A percentile compares a stretch with the other conserved stretches of the same genome.
phyloP scores from a whole-genome alignment of 2,888 invertebrate genomes.

The Amphipyra tragopoginis region DNA sequence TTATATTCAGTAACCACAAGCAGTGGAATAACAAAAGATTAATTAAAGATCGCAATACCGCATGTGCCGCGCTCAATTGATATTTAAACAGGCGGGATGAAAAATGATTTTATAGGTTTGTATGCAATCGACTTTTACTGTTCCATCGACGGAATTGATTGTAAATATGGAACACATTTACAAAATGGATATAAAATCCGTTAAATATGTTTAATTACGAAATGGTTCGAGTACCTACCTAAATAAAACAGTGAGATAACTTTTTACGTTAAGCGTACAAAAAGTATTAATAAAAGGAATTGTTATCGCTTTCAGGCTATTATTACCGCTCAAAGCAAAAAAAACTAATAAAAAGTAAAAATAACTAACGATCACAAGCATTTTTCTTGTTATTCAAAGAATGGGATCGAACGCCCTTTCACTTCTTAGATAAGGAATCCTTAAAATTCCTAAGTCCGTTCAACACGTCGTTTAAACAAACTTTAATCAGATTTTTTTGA shows the following conservation, averaged over 20 bases:
- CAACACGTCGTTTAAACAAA: constrained; percentile 4
- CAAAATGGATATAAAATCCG: neutral
- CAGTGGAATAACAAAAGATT: constrained; percentile 3
- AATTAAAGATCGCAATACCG: constrained; percentile 10
- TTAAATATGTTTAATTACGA: too few species aligned
- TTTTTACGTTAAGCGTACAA: too few species aligned
- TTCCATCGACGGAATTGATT: too few species aligned
- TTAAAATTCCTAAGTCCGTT: constrained; percentile 6
- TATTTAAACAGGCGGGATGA: neutral
- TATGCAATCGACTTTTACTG: too few species aligned
- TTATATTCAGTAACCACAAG: constrained; percentile 13
- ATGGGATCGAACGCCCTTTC: neutral
- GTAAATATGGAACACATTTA: too few species aligned
- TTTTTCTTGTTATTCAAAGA: neutral
- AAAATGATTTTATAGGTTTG: neutral
- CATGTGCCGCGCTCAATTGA: neutral
- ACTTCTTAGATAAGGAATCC: neutral
- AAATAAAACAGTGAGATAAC: too few species aligned
- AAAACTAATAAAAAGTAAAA: too few species aligned
- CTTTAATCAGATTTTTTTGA: constrained; percentile 10
- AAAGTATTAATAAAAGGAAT: too few species aligned
- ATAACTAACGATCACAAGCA: neutral
- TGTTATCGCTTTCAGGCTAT: too few species aligned
- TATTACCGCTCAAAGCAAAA: too few species aligned
- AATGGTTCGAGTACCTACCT: too few species aligned